Evolutionary conservation across 1,140 invertebrate species (phyloP).

Genomic region (Aphelinus certus): DNA sequence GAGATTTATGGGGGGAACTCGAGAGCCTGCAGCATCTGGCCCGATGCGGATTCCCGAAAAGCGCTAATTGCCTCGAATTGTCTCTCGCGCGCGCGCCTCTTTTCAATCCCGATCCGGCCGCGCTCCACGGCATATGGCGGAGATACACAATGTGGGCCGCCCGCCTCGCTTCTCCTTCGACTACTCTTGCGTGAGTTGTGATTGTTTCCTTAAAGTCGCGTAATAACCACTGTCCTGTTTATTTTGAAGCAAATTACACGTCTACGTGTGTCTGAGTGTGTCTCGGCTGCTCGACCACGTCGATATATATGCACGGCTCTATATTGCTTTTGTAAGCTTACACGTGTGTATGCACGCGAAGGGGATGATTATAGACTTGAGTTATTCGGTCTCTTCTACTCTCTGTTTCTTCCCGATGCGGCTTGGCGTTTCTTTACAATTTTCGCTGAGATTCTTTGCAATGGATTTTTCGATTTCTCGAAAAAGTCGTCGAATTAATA

Average conservation of each 20-base stretch:
- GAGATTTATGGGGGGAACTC: conserved; percentile 30
- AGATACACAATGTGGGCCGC: background rate
- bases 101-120: background rate
- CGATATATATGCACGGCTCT: too few species aligned
- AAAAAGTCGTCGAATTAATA: too few species aligned
- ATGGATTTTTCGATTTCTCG: too few species aligned
- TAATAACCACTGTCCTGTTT: background rate
- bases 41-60: conserved; percentile 24
- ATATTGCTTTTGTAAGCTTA: too few species aligned
- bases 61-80: conserved; percentile 45
- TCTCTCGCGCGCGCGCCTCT: background rate
- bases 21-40: conserved; percentile 32
- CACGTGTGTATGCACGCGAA: too few species aligned
- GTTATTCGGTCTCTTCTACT: too few species aligned
- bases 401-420: too few species aligned
- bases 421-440: too few species aligned
- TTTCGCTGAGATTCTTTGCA: too few species aligned
- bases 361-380: too few species aligned
- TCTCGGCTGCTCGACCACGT: background rate
- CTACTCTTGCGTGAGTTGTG: background rate
- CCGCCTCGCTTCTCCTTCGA: background rate
- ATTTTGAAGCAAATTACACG: background rate
- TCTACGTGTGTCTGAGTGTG: background rate
- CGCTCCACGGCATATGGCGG: conserved; percentile 9
- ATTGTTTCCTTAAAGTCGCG: conserved; percentile 18